Evolutionary conservation across 1,140 invertebrate species (phyloP).

Genomic region (Drosophila lacertosa): DNA sequence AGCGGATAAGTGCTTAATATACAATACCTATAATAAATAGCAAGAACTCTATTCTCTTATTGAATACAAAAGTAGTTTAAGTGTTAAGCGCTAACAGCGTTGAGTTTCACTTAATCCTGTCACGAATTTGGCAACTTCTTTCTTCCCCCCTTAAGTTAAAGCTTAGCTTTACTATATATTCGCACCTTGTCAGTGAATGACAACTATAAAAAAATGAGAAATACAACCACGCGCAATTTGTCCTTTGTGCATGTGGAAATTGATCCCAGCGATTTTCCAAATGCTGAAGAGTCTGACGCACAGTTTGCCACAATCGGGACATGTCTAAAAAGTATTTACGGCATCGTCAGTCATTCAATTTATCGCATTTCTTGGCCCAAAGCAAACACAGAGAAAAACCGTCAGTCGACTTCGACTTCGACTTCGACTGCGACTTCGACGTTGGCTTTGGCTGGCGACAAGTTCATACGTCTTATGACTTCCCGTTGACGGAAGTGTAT

Average conservation of each 20-base stretch:
- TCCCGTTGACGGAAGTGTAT: slow-evolving; percentile 77
- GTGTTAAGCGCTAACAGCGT: slow-evolving; percentile 15
- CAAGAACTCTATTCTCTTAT: no score
- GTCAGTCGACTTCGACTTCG: slow-evolving; percentile 30
- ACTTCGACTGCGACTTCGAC: slow-evolving; percentile 13
- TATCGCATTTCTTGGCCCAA: slow-evolving; percentile 76
- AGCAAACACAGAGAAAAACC: slow-evolving; percentile 54
- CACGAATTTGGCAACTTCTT: slow-evolving; percentile 25
- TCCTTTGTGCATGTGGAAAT: slow-evolving; percentile 51
- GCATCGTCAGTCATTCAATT: slow-evolving; percentile 81
- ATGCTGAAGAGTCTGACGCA: slow-evolving; percentile 17
- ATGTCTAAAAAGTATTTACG: slow-evolving; percentile 80
- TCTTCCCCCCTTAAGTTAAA: slow-evolving; percentile 6
- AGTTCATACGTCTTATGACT: slow-evolving; percentile 82
- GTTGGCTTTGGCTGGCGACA: slow-evolving; percentile 57
- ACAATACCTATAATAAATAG: no score
- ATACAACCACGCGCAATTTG: slow-evolving; percentile 79
- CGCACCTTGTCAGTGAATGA: slow-evolving; percentile 42
- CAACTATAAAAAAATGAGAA: slow-evolving; percentile 64
- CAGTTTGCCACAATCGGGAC: slow-evolving; percentile 40
- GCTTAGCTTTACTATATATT: slow-evolving; percentile 15
- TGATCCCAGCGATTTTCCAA: slow-evolving; percentile 43
- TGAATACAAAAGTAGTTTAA: no score
- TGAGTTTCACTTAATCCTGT: slow-evolving; percentile 25
- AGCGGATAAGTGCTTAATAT: slow-evolving; percentile 44